Percentiles rank a stretch among this genome's conserved stretches.
Conservation (phyloP, 2,113 vertebrate genomes). For the Sorex araneus region DNA sequence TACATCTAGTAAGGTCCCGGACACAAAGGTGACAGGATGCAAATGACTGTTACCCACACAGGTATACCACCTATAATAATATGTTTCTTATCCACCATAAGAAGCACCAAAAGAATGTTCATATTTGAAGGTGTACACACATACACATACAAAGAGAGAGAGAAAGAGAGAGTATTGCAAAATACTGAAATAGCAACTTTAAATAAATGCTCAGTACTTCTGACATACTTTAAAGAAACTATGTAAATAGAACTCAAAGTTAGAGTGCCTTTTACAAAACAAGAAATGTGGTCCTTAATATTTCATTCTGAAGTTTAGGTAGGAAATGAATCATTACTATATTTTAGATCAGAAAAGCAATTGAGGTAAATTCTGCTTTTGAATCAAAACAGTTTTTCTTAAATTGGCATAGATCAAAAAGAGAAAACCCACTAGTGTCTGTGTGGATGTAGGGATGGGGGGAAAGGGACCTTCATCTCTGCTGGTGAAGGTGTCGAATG, state of each 20-base stretch:
- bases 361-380: background rate
- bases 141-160: no score
- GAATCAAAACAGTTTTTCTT: background rate
- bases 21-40: background rate
- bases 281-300: background rate
- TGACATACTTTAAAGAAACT: background rate
- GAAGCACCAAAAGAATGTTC: background rate
- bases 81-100: background rate
- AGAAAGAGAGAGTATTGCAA: background rate
- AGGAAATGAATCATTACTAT: conserved; percentile 62
- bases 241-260: conserved; percentile 27
- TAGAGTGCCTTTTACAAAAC: conserved; percentile 38
- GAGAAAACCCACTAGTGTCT: no score
- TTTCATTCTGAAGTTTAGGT: conserved; percentile 54
- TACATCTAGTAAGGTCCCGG: background rate
- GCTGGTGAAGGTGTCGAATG: no score
- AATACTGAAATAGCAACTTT: background rate
- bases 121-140: background rate
- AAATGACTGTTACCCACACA: background rate
- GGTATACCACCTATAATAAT: background rate
- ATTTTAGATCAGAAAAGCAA: conserved; percentile 53
- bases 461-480: no score
- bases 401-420: no score
- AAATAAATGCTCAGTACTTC: background rate
- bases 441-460: no score